Conservation (phyloP, 2,888 invertebrate species). For the Hoplodrina ambigua region DNA sequence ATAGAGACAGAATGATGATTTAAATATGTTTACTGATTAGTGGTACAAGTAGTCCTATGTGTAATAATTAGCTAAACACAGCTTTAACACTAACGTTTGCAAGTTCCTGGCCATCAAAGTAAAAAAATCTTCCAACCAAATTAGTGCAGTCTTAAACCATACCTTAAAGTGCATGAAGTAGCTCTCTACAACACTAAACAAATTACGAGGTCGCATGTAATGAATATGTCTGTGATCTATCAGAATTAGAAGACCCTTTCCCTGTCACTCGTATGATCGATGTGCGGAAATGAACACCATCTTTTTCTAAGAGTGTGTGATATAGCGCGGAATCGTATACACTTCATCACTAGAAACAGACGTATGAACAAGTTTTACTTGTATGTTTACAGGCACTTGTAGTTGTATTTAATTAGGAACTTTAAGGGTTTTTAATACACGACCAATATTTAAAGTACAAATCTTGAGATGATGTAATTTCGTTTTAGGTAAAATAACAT, state of each 20-base stretch:
- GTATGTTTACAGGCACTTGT: slow-evolving; percentile 32
- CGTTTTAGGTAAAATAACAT: slow-evolving; percentile 5
- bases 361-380: slow-evolving; percentile 27
- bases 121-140: slow-evolving; percentile 1
- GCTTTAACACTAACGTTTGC: slow-evolving; percentile 8
- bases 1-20: no score
- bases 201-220: slow-evolving; percentile 78
- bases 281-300: slow-evolving; percentile 89
- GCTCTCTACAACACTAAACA: slow-evolving; percentile 63
- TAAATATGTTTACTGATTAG: no score
- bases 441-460: neutral
- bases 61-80: neutral
- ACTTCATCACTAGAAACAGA: slow-evolving; percentile 67
- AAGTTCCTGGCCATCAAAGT: neutral
- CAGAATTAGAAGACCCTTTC: slow-evolving; percentile 88
- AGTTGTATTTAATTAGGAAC: slow-evolving; percentile 13
- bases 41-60: no score
- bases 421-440: neutral
- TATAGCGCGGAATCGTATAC: slow-evolving; percentile 76
- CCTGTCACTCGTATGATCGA: slow-evolving; percentile 87
- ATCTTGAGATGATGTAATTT: neutral
- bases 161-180: slow-evolving; percentile 51
- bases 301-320: slow-evolving; percentile 86
- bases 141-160: slow-evolving; percentile 31
- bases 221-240: slow-evolving; percentile 88